These are phyloP conservation scores for Pasiphila rectangulata DNA, from an alignment of 2,888 invertebrate species.

Conservation along the genomic window DNA sequence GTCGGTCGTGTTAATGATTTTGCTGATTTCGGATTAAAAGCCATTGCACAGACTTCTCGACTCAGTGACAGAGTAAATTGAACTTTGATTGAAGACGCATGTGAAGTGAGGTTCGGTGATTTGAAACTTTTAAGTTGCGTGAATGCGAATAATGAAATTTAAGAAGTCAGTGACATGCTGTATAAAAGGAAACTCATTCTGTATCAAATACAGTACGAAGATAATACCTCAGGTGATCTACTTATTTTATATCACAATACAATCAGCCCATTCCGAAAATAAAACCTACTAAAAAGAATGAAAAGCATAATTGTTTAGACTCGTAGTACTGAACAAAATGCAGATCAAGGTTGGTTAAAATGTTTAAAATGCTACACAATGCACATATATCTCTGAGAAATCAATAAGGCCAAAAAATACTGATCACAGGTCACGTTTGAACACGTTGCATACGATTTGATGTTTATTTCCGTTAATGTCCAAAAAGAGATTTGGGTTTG, in stretches of 20 bases:
- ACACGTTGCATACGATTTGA: conserved; percentile 13
- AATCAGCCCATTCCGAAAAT: no score
- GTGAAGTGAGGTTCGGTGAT: conserved; percentile 47
- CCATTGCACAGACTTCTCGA: conserved; percentile 54
- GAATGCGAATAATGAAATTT: conserved; percentile 63
- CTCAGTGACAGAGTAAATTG: conserved; percentile 53
- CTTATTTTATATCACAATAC: not conserved
- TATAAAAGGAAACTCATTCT: conserved; percentile 63
- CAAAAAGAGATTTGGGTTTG: conserved; percentile 21
- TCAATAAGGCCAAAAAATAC: conserved; percentile 6
- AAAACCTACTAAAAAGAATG: no score
- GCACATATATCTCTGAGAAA: no score
- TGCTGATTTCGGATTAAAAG: conserved; percentile 61
- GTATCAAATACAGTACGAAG: conserved; percentile 51
- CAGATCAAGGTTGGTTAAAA: no score
- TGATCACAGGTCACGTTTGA: conserved; percentile 18
- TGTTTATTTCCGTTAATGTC: conserved; percentile 12
- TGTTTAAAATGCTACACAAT: no score
- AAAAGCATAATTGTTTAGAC: no score
- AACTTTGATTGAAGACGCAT: conserved; percentile 55
- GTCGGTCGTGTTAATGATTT: conserved; percentile 64
- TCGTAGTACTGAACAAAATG: no score
- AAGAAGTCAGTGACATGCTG: conserved; percentile 70
- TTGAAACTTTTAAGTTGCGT: conserved; percentile 25
- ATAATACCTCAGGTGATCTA: conserved; percentile 40